Evolutionary conservation across 2,113 vertebrate species (phyloP).

Genomic region (Protobothrops flavoviridis): DNA sequence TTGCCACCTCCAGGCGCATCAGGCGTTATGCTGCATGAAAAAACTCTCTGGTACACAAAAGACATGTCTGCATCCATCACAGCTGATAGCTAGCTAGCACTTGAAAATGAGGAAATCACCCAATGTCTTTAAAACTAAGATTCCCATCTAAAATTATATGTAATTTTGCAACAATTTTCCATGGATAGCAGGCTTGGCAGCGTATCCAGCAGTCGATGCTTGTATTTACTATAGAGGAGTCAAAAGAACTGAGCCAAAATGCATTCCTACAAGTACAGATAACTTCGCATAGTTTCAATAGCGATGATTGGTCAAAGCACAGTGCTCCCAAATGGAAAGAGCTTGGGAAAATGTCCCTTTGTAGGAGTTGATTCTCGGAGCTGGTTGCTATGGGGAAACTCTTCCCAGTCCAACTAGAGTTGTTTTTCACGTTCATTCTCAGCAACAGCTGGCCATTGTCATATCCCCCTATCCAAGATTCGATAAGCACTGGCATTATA

Average conservation of each 20-base stretch:
- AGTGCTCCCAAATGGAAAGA: neutral
- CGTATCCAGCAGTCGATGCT: neutral
- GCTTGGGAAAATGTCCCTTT: neutral
- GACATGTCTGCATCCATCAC: neutral
- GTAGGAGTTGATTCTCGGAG: neutral
- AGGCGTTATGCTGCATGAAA: neutral
- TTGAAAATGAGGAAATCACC: neutral
- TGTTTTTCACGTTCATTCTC: neutral
- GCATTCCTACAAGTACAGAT: neutral
- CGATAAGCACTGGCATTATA: neutral
- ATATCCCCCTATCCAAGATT: neutral
- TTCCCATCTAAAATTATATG: conserved; percentile 14
- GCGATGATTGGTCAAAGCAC: neutral
- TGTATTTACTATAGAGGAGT: neutral
- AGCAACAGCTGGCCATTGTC: neutral
- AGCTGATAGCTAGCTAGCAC: neutral
- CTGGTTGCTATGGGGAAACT: conserved; percentile 6
- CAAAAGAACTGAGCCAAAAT: neutral
- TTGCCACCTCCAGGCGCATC: neutral
- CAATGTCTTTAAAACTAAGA: neutral
- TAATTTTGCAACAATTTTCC: conserved; percentile 6
- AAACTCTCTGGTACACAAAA: neutral
- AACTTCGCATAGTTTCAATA: neutral
- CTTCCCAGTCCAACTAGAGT: neutral
- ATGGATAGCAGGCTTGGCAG: neutral